phyloP scores from a whole-genome alignment of 2,888 invertebrate species.

The Amiota minor region DNA sequence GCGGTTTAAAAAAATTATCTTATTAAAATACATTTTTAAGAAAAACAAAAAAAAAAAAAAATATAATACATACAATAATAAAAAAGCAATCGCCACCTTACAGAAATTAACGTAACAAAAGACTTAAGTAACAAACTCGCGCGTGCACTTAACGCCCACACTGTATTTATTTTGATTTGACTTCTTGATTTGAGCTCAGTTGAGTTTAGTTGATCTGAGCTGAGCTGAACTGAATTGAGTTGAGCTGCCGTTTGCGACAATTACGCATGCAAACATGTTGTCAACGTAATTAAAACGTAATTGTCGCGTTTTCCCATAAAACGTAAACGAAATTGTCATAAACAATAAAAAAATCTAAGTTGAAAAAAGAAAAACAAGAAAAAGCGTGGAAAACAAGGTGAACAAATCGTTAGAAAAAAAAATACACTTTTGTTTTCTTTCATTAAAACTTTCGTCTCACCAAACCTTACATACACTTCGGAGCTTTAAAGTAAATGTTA shows the following conservation, averaged over 20 bases:
- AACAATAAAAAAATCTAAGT: slow-evolving; percentile 40
- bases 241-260: slow-evolving; percentile 47
- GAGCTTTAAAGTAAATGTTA: no score
- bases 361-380: slow-evolving; percentile 3
- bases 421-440: no score
- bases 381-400: neutral
- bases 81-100: neutral
- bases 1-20: slow-evolving; percentile 40
- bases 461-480: no score
- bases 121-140: slow-evolving; percentile 55
- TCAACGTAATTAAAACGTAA: slow-evolving; percentile 65
- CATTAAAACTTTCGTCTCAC: no score
- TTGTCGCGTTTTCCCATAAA: slow-evolving; percentile 51
- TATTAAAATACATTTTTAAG: neutral
- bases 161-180: neutral
- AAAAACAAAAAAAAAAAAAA: neutral
- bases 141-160: slow-evolving; percentile 16
- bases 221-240: slow-evolving; percentile 45
- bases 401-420: neutral
- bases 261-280: slow-evolving; percentile 64
- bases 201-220: slow-evolving; percentile 20
- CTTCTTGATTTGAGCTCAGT: slow-evolving; percentile 10
- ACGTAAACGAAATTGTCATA: slow-evolving; percentile 51
- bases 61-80: neutral
- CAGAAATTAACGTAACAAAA: slow-evolving; percentile 45